Evolutionary conservation across 2,797 vertebrate species (phyloP).

Genomic region (Microctenopoma steveboyesi): DNA sequence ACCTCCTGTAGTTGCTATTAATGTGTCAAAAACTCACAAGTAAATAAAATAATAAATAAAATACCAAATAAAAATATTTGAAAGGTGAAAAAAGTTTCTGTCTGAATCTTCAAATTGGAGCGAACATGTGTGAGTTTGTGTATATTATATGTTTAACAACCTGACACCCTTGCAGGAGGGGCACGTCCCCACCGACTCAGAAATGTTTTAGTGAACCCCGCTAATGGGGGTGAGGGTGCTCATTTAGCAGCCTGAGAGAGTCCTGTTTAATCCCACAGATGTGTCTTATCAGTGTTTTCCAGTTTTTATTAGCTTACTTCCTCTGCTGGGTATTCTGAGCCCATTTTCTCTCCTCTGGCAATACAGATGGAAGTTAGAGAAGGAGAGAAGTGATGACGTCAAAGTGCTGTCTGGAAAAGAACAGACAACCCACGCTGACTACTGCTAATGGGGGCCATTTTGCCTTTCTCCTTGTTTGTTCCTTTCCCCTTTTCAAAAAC

Average conservation of each 20-base stretch:
- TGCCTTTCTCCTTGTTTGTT: neutral
- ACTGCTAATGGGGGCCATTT: neutral
- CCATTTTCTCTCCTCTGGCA: constrained; percentile 33
- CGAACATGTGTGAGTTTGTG: constrained; percentile 17
- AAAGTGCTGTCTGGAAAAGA: constrained; percentile 18
- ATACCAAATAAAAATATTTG: neutral
- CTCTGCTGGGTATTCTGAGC: constrained; percentile 34
- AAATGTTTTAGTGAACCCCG: constrained; percentile 57
- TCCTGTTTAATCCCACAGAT: constrained; percentile 64
- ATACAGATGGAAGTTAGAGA: constrained; percentile 32
- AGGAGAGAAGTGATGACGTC: constrained; percentile 13
- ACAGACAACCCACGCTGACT: neutral
- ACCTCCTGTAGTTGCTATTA: neutral
- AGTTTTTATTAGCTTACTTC: constrained; percentile 62
- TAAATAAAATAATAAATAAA: neutral
- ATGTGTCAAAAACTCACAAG: neutral
- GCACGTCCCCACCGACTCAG: constrained; percentile 14
- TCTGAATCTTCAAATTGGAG: constrained; percentile 6
- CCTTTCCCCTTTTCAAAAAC: neutral
- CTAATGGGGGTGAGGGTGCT: constrained; percentile 66
- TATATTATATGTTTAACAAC: constrained; percentile 43
- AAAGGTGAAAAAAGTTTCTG: neutral
- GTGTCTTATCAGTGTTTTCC: constrained; percentile 66
- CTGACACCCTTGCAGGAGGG: constrained; percentile 26
- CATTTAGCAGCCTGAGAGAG: constrained; percentile 59